phyloP scores from a whole-genome alignment of 2,113 vertebrate genomes.

The Passer montanus region DNA sequence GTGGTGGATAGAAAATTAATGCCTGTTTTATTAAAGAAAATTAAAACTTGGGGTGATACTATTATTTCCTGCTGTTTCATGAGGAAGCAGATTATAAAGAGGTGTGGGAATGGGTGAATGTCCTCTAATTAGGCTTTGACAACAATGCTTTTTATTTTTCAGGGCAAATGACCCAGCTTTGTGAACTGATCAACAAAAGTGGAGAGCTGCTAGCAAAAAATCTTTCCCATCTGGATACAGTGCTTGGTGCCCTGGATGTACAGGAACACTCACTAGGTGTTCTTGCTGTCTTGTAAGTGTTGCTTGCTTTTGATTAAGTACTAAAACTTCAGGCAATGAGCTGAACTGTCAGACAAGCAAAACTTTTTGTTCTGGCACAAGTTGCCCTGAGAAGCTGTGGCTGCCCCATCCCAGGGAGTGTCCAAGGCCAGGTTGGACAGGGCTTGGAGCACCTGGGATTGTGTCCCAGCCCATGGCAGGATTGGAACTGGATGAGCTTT shows the following conservation, averaged over 20 bases:
- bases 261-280: conserved; percentile 97
- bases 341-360: background rate
- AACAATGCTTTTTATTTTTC: conserved; percentile 39
- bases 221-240: conserved; percentile 96
- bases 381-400: background rate
- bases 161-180: conserved; percentile 99
- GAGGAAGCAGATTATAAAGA: background rate
- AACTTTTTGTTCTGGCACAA: background rate
- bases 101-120: background rate
- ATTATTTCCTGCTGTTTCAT: background rate
- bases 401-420: background rate
- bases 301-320: background rate
- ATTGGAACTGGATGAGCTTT: background rate
- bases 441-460: background rate
- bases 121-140: background rate
- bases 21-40: background rate
- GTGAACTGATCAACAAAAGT: conserved; percentile 99
- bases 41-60: background rate
- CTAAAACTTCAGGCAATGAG: background rate
- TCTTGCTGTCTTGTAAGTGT: conserved; percentile 94
- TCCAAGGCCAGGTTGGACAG: accelerated
- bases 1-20: background rate
- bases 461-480: background rate
- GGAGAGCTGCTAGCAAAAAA: conserved; percentile 98
- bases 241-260: conserved; percentile 96